Conservation (phyloP, 92 coral and sea anemone species). For the Epizoanthus ramosus region DNA sequence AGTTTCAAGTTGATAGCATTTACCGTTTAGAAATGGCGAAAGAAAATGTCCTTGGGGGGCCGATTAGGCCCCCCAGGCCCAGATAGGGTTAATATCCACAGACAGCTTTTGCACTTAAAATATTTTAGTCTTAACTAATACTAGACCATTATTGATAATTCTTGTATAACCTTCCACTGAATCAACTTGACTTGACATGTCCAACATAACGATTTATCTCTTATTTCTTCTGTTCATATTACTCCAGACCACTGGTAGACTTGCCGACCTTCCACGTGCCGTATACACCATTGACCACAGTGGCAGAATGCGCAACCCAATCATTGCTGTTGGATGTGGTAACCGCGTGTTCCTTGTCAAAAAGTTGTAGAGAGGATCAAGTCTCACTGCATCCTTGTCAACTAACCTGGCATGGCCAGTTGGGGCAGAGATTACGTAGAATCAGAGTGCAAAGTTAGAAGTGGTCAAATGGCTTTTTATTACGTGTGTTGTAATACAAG, state of each 20-base stretch:
- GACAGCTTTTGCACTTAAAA: background rate
- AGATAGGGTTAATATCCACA: background rate
- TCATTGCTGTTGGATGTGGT: constrained; percentile 82
- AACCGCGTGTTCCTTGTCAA: constrained; percentile 82
- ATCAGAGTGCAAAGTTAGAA: too few relatives aligned
- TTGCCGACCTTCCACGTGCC: constrained; percentile 95
- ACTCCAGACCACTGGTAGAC: constrained; percentile 88
- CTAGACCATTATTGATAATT: too few relatives aligned
- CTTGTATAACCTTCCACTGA: too few relatives aligned
- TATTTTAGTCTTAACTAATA: too few relatives aligned
- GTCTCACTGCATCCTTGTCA: background rate
- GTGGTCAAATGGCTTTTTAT: too few relatives aligned
- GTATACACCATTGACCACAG: constrained; percentile 92
- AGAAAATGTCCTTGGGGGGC: too few relatives aligned
- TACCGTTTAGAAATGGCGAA: too few relatives aligned
- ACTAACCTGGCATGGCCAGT: background rate
- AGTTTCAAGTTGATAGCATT: too few relatives aligned
- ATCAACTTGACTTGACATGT: too few relatives aligned
- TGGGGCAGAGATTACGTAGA: background rate
- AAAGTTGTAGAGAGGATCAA: constrained; percentile 39
- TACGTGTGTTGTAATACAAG: too few relatives aligned
- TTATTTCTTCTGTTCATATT: background rate
- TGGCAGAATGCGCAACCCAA: constrained; percentile 73
- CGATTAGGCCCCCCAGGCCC: too few relatives aligned
- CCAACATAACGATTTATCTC: background rate